phyloP scores from a whole-genome alignment of 1,140 invertebrate species.

The Rhyacophila brunnea region DNA sequence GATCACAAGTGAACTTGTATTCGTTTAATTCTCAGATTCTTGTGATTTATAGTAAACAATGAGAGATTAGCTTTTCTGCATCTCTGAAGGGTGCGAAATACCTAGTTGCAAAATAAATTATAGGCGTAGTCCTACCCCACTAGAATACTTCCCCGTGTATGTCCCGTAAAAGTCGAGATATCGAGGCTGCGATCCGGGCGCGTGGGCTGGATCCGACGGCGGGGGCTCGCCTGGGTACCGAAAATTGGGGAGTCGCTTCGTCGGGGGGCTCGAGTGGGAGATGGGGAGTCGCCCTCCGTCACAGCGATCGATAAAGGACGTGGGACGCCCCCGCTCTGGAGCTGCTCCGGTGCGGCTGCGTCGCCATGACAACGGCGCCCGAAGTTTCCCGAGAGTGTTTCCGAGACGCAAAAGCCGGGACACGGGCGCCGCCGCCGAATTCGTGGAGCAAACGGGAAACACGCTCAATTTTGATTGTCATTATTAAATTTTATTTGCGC shows the following conservation, averaged over 20 bases:
- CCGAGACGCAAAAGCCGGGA: not conserved
- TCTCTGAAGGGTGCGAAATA: too few species aligned
- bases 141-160: not conserved
- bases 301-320: slow-evolving; percentile 13
- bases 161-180: not conserved
- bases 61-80: too few species aligned
- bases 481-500: too few species aligned
- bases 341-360: slow-evolving; percentile 3
- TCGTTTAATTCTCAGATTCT: too few species aligned
- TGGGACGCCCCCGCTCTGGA: slow-evolving; percentile 2
- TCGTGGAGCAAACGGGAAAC: too few species aligned
- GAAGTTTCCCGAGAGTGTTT: too few species aligned
- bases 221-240: not conserved
- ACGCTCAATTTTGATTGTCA: too few species aligned
- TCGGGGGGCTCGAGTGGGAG: too few species aligned
- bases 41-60: too few species aligned
- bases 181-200: not conserved
- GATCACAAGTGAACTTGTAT: too few species aligned
- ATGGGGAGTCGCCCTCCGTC: too few species aligned
- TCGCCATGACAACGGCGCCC: slow-evolving; percentile 11
- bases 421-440: not conserved
- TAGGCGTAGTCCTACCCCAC: slow-evolving; percentile 1
- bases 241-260: too few species aligned
- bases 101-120: slow-evolving; percentile 4
- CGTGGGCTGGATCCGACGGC: slow-evolving; percentile 1